These are phyloP conservation scores for Periparus ater DNA, from an alignment of 2,797 vertebrate species.

Conservation along the genomic window DNA sequence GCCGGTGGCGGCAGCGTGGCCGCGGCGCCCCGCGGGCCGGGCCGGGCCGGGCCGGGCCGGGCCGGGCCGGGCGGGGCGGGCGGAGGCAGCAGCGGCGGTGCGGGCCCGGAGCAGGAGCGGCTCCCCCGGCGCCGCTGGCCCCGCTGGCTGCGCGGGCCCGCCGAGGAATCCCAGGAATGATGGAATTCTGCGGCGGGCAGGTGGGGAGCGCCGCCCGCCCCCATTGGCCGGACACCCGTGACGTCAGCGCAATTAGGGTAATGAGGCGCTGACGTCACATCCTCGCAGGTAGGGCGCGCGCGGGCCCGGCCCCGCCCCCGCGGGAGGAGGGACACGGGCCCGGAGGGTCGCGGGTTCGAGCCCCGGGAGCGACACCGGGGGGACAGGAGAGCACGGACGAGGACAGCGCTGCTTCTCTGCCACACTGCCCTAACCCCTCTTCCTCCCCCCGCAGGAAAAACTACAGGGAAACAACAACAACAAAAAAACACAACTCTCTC, in stretches of 20 bases:
- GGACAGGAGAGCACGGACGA: accelerated
- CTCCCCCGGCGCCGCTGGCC: not conserved
- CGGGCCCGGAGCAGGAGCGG: not conserved
- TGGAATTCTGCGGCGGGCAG: conserved; percentile 91
- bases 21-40: not conserved
- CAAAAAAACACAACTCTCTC: accelerated
- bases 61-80: not conserved
- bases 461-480: not conserved
- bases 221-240: conserved; percentile 81
- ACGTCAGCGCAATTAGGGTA: conserved; percentile 76
- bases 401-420: too few relatives aligned
- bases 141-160: conserved; percentile 49
- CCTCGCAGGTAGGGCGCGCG: conserved; percentile 58
- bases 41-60: not conserved
- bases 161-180: conserved; percentile 92
- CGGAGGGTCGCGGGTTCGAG: not conserved
- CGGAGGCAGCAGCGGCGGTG: not conserved
- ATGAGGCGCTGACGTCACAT: conserved; percentile 76
- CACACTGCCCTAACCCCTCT: not conserved
- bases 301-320: not conserved
- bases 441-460: not conserved
- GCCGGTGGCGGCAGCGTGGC: not conserved
- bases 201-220: conserved; percentile 80
- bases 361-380: accelerated
- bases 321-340: not conserved